These are phyloP conservation scores for Oncopeltus fasciatus DNA, from an alignment of 1,140 invertebrate genomes.

Conservation along the genomic window DNA sequence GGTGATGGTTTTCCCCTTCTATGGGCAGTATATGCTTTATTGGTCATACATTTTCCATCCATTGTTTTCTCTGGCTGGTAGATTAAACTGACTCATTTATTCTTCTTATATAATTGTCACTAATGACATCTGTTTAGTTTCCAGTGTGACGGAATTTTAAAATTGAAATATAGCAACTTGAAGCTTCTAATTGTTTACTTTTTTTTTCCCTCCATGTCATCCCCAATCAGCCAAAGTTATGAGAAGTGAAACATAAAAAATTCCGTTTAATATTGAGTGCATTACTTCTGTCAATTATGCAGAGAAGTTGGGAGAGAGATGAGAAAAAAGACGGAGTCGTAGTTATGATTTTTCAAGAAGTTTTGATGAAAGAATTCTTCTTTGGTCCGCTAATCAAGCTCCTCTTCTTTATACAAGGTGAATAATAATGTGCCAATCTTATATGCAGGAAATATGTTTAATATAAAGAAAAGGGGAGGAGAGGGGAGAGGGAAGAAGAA, in stretches of 20 bases:
- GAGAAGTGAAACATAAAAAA: neutral
- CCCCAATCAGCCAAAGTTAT: neutral
- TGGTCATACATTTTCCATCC: too few species aligned
- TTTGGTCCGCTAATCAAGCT: neutral
- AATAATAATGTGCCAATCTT: conserved; percentile 16
- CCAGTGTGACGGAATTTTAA: too few species aligned
- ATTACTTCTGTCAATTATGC: conserved; percentile 10
- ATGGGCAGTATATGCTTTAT: too few species aligned
- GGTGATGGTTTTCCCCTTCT: too few species aligned
- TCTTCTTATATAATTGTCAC: too few species aligned
- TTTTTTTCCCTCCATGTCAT: too few species aligned
- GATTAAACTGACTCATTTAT: too few species aligned
- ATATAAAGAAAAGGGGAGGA: conserved; percentile 1
- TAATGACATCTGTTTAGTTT: too few species aligned
- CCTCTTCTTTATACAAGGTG: neutral
- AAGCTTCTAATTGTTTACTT: too few species aligned
- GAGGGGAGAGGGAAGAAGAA: too few species aligned
- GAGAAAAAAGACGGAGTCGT: neutral
- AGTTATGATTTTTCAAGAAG: conserved; percentile 7
- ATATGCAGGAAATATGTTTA: conserved; percentile 18
- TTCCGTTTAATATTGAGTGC: conserved; percentile 5
- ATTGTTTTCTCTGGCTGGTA: too few species aligned
- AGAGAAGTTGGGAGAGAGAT: neutral
- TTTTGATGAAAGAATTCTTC: conserved; percentile 5
- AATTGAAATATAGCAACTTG: too few species aligned